Evolutionary conservation across 2,888 invertebrate genomes (phyloP), one percentile per base, ranked within the genome.

Genomic region (Syrista parreyssii): DNA sequence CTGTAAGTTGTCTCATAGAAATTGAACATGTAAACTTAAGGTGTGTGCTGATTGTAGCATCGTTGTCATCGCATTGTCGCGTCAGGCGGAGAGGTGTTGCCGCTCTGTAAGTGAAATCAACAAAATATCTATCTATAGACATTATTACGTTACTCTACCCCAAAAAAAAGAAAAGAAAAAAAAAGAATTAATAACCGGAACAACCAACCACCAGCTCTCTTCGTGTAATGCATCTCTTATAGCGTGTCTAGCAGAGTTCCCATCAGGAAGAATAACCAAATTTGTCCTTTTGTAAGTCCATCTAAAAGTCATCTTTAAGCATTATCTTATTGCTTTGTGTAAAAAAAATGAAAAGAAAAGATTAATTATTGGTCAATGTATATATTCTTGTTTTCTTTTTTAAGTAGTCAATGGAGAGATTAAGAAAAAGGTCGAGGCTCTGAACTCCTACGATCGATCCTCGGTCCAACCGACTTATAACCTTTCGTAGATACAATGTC

Each of bases 1-100:
- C 84, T 87, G 81, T 89, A 89, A 89, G 87, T 85, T 88, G 84
- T 87, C 87, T 88, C 87, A 86, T 87, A 87, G 86, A 85, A 85
- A 85, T 68, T 85, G 83, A 86, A 84, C 83, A 85, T 88, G 82
- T 85, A 85, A 89, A 88, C 84, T 88, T 87, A 88, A 88, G 88
- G 88, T 91, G 89, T 89, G 87, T 90, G 91, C 91, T 90, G 91
- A 89, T 90, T 90, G 87, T 90, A 91, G 91, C 91, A 89, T 90
- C 89, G 87, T 90, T 91, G 88, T 84, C 91, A 89, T 89, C 90
- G 88, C 91, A 90, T 88, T 89, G 87, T 89, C 89, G 88, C 88
- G 89, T 89, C 91, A 90, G 90, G 91, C 90, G 89, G 88, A 89
- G 89, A 91, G 89, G 89, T 89, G 88, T 91, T 90, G 87, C 91